Evolutionary conservation across 2,113 vertebrate species (phyloP).

Genomic region (Illadopsis cleaveri): DNA sequence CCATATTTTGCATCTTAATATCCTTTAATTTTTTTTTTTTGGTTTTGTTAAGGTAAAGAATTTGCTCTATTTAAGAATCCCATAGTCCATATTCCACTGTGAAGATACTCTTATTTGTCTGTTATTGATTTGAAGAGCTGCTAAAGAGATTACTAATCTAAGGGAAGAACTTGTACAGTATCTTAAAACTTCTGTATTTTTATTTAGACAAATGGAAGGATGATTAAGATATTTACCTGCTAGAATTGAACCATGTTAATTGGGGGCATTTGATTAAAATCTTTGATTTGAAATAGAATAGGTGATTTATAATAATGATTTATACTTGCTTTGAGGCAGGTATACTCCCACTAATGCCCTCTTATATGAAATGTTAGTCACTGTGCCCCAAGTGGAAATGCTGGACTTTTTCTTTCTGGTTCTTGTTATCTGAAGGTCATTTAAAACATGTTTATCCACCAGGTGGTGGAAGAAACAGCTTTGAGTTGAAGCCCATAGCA

Average conservation of each 20-base stretch:
- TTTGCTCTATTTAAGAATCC: not conserved
- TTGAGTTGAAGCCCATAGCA: not conserved
- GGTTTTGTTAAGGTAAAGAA: not conserved
- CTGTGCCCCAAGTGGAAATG: not conserved
- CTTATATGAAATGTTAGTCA: not conserved
- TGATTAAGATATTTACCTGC: not conserved
- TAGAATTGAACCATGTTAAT: not conserved
- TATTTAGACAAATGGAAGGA: not conserved
- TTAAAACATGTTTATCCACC: not conserved
- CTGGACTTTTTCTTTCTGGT: not conserved
- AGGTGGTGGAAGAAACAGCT: not conserved
- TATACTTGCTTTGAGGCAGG: not conserved
- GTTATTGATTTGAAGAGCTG: not conserved
- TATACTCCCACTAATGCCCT: not conserved
- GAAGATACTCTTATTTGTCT: not conserved
- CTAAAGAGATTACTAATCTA: not conserved
- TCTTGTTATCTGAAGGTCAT: not conserved
- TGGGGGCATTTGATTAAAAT: not conserved
- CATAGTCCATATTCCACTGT: not conserved
- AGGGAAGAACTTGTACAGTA: not conserved
- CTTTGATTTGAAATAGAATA: not conserved
- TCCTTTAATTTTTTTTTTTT: not conserved
- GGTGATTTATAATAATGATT: not conserved
- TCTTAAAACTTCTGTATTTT: not conserved
- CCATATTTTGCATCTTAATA: not conserved